Percentiles rank a stretch among this genome's conserved stretches.
These are phyloP conservation scores for Beaufortia kweichowensis DNA, from an alignment of 2,113 vertebrate species.

Conservation along the genomic window DNA sequence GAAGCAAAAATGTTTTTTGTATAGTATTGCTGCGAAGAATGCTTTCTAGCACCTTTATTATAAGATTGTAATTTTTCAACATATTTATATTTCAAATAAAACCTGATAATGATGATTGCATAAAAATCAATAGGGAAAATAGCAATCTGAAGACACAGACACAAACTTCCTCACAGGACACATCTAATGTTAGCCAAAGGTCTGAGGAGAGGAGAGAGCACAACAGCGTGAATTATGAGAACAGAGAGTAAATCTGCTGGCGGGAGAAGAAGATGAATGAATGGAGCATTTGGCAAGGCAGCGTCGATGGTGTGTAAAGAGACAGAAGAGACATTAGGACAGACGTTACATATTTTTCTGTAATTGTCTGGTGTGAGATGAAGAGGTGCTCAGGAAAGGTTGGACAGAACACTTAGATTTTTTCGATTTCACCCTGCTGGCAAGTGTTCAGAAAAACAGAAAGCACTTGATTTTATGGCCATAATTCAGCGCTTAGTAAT, in stretches of 20 bases:
- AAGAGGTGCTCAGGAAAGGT: background rate
- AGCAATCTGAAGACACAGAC: background rate
- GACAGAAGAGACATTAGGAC: background rate
- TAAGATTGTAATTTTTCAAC: too few species aligned
- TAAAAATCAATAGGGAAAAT: background rate
- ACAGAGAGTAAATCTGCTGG: background rate
- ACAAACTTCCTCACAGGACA: background rate
- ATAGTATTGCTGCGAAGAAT: too few species aligned
- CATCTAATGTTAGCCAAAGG: background rate
- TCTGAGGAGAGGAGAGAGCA: background rate
- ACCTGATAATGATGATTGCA: too few species aligned
- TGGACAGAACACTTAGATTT: background rate
- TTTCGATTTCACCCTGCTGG: background rate
- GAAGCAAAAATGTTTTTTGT: too few species aligned
- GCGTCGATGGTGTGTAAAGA: background rate
- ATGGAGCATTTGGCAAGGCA: background rate
- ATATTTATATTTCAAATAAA: too few species aligned
- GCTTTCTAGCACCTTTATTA: too few species aligned
- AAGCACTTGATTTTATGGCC: background rate
- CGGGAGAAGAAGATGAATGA: conserved; percentile 12
- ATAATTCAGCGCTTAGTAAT: background rate
- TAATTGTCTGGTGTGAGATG: background rate
- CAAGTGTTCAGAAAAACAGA: background rate
- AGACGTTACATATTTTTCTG: background rate
- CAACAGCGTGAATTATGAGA: background rate